A percentile compares a stretch with the other conserved stretches of the same genome.
These are phyloP conservation scores for Notospermus geniculatus DNA, from an alignment of 1,140 invertebrate genomes.

Conservation along the genomic window DNA sequence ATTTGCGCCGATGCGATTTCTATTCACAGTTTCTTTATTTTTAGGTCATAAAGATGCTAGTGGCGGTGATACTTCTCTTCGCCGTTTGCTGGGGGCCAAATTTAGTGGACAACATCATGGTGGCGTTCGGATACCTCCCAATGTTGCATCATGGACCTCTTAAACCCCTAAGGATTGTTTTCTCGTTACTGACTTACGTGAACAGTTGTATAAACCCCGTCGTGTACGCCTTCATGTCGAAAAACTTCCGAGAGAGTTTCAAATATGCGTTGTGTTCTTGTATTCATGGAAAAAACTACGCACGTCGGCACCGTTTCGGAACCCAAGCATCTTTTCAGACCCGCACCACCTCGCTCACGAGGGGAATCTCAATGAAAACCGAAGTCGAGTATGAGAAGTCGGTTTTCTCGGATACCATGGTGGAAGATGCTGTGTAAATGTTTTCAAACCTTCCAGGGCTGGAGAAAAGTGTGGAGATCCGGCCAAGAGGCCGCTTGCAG, in stretches of 20 bases:
- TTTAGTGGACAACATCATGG: constrained; percentile 45
- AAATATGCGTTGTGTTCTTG: constrained; percentile 54
- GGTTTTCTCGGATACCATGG: background rate
- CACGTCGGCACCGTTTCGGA: background rate
- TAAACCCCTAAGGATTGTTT: constrained; percentile 65
- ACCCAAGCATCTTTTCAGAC: constrained; percentile 5
- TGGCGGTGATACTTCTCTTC: constrained; percentile 58
- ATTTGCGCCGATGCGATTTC: background rate
- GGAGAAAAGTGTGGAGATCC: too few species aligned
- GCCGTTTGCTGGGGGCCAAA: constrained; percentile 60
- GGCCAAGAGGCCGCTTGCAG: too few species aligned
- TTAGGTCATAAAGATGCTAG: constrained; percentile 61
- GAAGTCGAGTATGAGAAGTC: constrained; percentile 5
- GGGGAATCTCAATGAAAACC: constrained; percentile 1
- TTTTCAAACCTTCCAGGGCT: background rate
- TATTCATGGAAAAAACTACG: constrained; percentile 9
- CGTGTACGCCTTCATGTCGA: constrained; percentile 79
- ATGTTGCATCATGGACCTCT: constrained; percentile 58
- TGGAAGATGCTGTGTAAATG: background rate
- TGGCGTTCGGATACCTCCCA: constrained; percentile 61
- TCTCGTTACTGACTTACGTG: constrained; percentile 62
- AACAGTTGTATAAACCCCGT: constrained; percentile 74
- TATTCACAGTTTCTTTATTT: constrained; percentile 12
- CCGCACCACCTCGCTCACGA: background rate
- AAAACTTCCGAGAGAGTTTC: constrained; percentile 71